These are phyloP conservation scores for Lochmaea crataegi DNA, from an alignment of 2,888 invertebrate species.

Conservation along the genomic window DNA sequence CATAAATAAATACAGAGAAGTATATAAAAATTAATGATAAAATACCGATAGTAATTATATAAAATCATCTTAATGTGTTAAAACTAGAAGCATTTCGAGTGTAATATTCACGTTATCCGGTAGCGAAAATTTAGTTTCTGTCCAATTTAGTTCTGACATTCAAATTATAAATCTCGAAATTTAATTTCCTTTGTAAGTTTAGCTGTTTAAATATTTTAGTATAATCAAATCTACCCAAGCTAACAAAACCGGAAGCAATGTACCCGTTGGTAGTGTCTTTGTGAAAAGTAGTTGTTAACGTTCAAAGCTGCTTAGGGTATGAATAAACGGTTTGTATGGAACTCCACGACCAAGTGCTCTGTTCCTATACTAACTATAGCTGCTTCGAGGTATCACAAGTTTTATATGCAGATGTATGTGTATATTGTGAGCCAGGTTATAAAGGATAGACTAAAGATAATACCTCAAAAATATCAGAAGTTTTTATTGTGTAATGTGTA, in stretches of 20 bases:
- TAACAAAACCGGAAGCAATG: slow-evolving; percentile 33
- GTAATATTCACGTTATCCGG: not conserved
- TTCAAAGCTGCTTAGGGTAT: slow-evolving; percentile 23
- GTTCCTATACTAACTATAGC: slow-evolving; percentile 9
- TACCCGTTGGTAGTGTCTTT: slow-evolving; percentile 27
- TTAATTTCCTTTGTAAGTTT: slow-evolving; percentile 29
- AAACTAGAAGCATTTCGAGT: no score
- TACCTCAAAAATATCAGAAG: not conserved
- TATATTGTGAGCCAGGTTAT: not conserved
- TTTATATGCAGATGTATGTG: slow-evolving; percentile 8
- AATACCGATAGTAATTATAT: no score
- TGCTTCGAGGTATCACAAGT: slow-evolving; percentile 14
- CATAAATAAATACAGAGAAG: no score
- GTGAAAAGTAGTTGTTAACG: slow-evolving; percentile 33
- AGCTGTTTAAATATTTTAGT: slow-evolving; percentile 33
- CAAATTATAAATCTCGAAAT: slow-evolving; percentile 27
- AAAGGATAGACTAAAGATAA: not conserved
- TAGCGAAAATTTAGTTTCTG: slow-evolving; percentile 1
- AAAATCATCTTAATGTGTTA: no score
- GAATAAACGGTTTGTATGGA: slow-evolving; percentile 21
- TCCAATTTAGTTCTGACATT: slow-evolving; percentile 22
- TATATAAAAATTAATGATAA: no score
- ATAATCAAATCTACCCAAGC: slow-evolving; percentile 33
- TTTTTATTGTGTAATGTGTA: no score
- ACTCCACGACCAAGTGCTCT: slow-evolving; percentile 8